phyloP scores from a whole-genome alignment of 2,888 invertebrate genomes.

The Lasioglossum pauxillum region DNA sequence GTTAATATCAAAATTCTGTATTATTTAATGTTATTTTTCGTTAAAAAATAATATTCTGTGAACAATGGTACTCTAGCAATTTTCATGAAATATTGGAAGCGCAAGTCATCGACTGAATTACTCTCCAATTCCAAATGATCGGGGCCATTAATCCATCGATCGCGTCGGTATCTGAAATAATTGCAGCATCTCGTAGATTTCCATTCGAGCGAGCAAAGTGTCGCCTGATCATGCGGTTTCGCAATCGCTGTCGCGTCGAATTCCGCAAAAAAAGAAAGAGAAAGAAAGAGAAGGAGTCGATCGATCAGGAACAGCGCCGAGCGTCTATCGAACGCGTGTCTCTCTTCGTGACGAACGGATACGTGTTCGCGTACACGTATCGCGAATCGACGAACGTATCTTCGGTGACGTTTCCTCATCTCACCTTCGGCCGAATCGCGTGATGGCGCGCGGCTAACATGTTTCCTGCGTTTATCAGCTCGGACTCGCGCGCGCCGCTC shows the following conservation, averaged over 20 bases:
- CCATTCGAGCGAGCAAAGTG: background rate
- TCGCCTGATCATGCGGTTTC: background rate
- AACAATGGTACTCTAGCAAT: background rate
- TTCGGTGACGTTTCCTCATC: constrained; percentile 47
- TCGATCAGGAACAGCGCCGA: background rate
- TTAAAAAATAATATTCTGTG: too few species aligned
- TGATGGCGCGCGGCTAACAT: constrained; percentile 29
- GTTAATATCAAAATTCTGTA: too few species aligned
- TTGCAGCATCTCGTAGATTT: constrained; percentile 12
- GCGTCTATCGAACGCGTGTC: background rate
- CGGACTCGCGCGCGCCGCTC: constrained; percentile 7
- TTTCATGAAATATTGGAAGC: background rate
- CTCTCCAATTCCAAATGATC: background rate
- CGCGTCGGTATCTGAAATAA: background rate
- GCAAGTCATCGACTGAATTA: background rate
- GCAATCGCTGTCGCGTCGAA: background rate
- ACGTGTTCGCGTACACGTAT: constrained; percentile 51
- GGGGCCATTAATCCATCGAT: background rate
- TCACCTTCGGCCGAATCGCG: constrained; percentile 67
- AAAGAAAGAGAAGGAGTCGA: background rate
- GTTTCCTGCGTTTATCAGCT: constrained; percentile 44
- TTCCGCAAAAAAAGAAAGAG: background rate
- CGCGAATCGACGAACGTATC: constrained; percentile 22
- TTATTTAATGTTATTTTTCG: too few species aligned
- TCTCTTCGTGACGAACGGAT: constrained; percentile 5